A percentile compares a stretch with the other conserved stretches of the same genome.
phyloP scores from a whole-genome alignment of 35 echinoderm and acorn worm species.

The Diadema setosum region DNA sequence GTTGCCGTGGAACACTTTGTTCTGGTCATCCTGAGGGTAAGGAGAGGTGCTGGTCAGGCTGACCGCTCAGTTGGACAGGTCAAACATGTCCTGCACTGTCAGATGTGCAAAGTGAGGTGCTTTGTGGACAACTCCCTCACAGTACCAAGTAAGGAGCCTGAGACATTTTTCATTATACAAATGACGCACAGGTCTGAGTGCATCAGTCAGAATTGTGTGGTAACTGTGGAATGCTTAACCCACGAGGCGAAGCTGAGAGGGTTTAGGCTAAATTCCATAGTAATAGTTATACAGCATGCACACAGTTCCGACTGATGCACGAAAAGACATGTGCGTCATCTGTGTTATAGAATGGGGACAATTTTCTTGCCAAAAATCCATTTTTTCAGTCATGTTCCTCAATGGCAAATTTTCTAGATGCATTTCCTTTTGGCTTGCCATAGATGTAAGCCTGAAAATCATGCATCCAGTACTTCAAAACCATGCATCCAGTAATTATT shows the following conservation, averaged over 20 bases:
- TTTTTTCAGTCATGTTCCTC: no score
- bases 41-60: conserved; percentile 25
- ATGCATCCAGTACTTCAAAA: no score
- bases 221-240: neutral
- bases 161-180: neutral
- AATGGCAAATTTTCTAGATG: no score
- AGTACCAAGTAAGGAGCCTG: conserved; percentile 13
- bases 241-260: neutral
- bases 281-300: neutral
- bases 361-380: no score
- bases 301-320: neutral
- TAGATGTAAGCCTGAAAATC: no score
- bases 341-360: no score
- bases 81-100: conserved; percentile 41
- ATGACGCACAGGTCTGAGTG: neutral
- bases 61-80: conserved; percentile 25
- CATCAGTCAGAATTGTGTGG: neutral
- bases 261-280: neutral
- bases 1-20: conserved; percentile 57
- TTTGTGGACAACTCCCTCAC: conserved; percentile 1
- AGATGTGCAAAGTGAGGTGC: conserved; percentile 20
- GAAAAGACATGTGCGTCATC: no score
- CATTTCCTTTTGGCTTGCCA: no score
- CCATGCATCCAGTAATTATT: no score
- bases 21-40: conserved; percentile 38